phyloP scores from a whole-genome alignment of 2,797 vertebrate species.

The Chromobotia macracanthus region DNA sequence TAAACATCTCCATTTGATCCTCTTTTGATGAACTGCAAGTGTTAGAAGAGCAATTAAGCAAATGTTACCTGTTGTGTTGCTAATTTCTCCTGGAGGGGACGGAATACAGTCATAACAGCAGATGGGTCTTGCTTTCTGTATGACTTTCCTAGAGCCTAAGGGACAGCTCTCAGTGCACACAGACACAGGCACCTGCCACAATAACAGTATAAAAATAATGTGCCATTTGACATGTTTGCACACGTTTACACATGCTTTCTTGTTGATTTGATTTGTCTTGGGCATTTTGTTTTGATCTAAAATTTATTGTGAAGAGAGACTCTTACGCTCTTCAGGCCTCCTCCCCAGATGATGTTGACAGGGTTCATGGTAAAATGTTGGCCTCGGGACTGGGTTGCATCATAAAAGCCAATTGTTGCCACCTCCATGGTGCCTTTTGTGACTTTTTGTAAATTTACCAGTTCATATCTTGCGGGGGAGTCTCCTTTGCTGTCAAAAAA shows the following conservation, averaged over 20 bases:
- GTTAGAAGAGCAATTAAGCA: conserved; percentile 31
- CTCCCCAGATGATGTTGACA: conserved; percentile 58
- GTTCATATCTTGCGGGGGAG: conserved; percentile 59
- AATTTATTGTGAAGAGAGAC: conserved; percentile 22
- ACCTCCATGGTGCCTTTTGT: conserved; percentile 54
- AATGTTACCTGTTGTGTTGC: conserved; percentile 59
- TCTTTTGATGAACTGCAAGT: conserved; percentile 28
- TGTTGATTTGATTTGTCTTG: conserved; percentile 11
- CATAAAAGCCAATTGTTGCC: conserved; percentile 63
- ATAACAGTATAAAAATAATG: conserved; percentile 45
- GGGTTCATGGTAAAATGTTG: conserved; percentile 57
- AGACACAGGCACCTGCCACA: conserved; percentile 54
- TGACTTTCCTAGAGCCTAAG: conserved; percentile 53
- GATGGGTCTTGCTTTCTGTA: conserved; percentile 54
- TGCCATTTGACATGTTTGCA: conserved; percentile 51
- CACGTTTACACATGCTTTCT: conserved; percentile 50
- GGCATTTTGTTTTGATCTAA: background rate
- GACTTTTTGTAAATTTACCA: conserved; percentile 61
- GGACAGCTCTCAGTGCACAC: conserved; percentile 58
- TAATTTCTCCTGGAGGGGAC: conserved; percentile 61
- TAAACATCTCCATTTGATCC: background rate
- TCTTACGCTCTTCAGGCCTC: conserved; percentile 55
- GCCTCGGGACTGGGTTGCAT: conserved; percentile 55
- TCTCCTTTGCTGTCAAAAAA: conserved; percentile 64
- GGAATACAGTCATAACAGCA: conserved; percentile 62